Evolutionary conservation across 2,113 vertebrate species (phyloP).

Genomic region (Otus sunia): DNA sequence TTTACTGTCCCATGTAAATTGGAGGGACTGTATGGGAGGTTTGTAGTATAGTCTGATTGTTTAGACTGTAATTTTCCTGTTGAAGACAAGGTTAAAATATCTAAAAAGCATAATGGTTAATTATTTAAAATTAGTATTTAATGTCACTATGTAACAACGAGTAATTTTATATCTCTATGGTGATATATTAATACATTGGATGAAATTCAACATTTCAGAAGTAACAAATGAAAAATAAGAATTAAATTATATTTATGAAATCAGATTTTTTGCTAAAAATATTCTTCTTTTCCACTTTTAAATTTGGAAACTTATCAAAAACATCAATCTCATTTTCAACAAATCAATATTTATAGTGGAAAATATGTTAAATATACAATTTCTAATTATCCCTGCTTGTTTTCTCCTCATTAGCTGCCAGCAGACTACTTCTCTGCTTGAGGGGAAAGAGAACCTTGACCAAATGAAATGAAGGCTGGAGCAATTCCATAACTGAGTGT

Average conservation of each 20-base stretch:
- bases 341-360: conserved; percentile 15
- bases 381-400: conserved; percentile 20
- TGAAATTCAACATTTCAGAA: background rate
- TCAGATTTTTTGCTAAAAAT: background rate
- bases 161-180: background rate
- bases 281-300: background rate
- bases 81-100: background rate
- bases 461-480: conserved; percentile 16
- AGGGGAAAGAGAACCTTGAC: conserved; percentile 24
- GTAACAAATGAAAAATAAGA: background rate
- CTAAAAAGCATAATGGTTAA: background rate
- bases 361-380: conserved; percentile 3
- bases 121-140: background rate
- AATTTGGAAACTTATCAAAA: background rate
- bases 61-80: background rate
- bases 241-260: background rate
- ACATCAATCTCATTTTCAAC: background rate
- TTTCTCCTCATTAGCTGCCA: conserved; percentile 44
- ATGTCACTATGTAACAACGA: background rate
- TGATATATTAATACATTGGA: background rate
- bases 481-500: conserved; percentile 1
- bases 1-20: background rate
- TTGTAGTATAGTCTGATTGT: background rate
- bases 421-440: background rate
- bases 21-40: background rate